phyloP scores from a whole-genome alignment of 2,888 invertebrate genomes.

The Resseliella maxima region DNA sequence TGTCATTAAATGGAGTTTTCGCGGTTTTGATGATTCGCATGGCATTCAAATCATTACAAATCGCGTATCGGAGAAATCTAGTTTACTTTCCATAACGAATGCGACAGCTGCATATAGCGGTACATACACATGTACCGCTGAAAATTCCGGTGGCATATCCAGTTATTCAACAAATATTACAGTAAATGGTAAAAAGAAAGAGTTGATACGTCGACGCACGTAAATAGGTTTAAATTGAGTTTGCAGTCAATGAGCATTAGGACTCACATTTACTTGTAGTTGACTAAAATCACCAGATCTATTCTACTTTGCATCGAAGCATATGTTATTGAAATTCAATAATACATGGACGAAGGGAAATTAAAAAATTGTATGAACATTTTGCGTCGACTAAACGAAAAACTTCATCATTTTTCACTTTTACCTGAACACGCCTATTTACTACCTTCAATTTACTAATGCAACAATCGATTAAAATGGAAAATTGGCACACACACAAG shows the following conservation, averaged over 20 bases:
- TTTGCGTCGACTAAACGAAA: background rate
- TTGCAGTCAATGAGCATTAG: no score
- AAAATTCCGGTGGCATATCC: slow-evolving; percentile 70
- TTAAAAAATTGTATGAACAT: background rate
- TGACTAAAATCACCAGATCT: no score
- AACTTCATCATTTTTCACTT: background rate
- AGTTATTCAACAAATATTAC: slow-evolving; percentile 71
- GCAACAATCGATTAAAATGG: background rate
- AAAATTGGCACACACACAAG: background rate
- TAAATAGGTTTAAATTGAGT: slow-evolving; percentile 59
- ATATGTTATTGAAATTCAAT: background rate
- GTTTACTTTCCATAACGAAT: slow-evolving; percentile 72
- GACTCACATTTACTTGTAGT: no score
- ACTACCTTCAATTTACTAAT: slow-evolving; percentile 20
- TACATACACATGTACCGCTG: slow-evolving; percentile 72
- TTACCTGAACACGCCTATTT: background rate
- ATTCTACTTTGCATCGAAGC: no score
- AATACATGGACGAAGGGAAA: background rate
- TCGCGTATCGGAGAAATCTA: slow-evolving; percentile 73
- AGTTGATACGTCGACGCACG: slow-evolving; percentile 62
- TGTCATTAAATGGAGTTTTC: slow-evolving; percentile 74
- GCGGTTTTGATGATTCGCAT: slow-evolving; percentile 60
- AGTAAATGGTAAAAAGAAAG: slow-evolving; percentile 70
- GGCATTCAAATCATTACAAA: slow-evolving; percentile 70
- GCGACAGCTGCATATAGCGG: slow-evolving; percentile 74